Evolutionary conservation across 1,140 invertebrate genomes (phyloP), one percentile per base, ranked within the genome.

Genomic region (Diachasma alloeum): DNA sequence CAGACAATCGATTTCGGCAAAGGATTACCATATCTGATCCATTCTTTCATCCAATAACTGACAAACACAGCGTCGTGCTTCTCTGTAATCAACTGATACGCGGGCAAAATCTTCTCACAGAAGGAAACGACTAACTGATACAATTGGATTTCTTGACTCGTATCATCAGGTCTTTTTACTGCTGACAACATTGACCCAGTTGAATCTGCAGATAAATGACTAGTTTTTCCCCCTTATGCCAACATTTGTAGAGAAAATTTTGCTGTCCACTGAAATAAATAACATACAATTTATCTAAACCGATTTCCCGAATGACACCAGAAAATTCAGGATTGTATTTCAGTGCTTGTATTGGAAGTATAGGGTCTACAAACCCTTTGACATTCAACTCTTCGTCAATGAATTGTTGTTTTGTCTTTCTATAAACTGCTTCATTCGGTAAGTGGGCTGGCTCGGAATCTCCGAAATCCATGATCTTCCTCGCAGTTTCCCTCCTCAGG

Each of bases 61-160:
- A 78, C 13, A 0, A 44, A 69, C 19, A 70, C 74, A 0, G 72
- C 39, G 42, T 78, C 77, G 26, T 78, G 77, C 17, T 74, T 74
- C 59, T 74, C 72, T n/a, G 53, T 69, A 1, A 74, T 36, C 9
- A 59, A n/a, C 31, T 53, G 46, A 59, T 19, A 56, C 15, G 59
- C 3, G n/a, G 72, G 72, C 9, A 59, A 17, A 17, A 59, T 74
- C 19, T 74, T 74, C 2, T 24, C 53, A 31, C 31, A 15, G 24
- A 74, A 56, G 9, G 9, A 13, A 17, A 24, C 46, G 22, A 74
- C 72, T 10, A 26, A 17, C 31, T 53, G 42, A 59, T 74, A 74
- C 10, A 74, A 17, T 10, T 48, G 39, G 6, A 59, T 37, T 22
- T 22, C 17, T 24, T 59, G 53, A 22, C 53, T 48, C 5, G 11